Base-by-base conservation (phyloP, 30 jellyfish, hydroid and myxozoan genomes). In the Aurelia sp. region DNA sequence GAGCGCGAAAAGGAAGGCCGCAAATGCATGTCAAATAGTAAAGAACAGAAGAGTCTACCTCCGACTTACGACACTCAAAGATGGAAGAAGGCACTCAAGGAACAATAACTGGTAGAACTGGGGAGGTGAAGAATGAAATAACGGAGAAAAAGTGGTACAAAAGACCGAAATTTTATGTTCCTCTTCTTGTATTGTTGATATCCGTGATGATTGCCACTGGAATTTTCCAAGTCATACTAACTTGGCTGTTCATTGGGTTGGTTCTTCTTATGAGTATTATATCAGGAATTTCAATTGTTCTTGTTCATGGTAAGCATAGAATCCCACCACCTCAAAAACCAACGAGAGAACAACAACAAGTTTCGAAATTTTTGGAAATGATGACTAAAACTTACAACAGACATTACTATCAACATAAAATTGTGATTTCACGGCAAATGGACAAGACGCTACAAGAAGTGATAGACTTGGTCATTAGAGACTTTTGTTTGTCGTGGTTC, bases 401-500 rank as follows among this genome's bases (percentile, higher is more conserved):
- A 59, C 99, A 96, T 77, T 90, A 90, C 51, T 96, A 75, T 76
- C 80, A 67, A 15, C 96, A 77, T 60, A 86, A 58, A 51, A 72
- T 88, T 31, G 97, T 96, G n/a, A 84, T 90, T 10, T 96, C 98
- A 30, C 86, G 97, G 9, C 97, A 90, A 76, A 78, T 90, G 91
- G 99, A 96, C 67, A 85, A 85, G 50, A 51, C 95, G 27, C 53
- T 96, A 75, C 99, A 96, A 67, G 96, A 91, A 27, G 98, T 96
- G 66, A 72, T 96, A 16, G 98, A 96, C 74, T 70, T 96, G 51
- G 91, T 89, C 3, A 66, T 85, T 9, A 97, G 98, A 51, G 99
- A 96, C 76, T 96, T 82, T 60, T 96, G 98, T 61, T 84, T 96
- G 59, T 90, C 98, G 16, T 96, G 98, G 98, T 96, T 96, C 71